Evolutionary conservation across 2,888 invertebrate species (phyloP).

Genomic region (Siphonodentalium dalli): DNA sequence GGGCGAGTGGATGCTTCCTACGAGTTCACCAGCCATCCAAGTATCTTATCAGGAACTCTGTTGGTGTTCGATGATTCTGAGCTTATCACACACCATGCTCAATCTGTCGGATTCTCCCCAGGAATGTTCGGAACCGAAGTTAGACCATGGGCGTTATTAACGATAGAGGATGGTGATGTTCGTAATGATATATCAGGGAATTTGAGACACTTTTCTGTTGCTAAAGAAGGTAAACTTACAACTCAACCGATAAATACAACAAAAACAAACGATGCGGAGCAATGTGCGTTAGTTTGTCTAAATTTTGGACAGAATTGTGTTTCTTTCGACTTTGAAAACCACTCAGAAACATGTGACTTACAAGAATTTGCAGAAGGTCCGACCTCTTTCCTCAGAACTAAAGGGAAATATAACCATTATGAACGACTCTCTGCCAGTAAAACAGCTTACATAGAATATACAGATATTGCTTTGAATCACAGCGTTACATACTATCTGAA

Average conservation of each 20-base stretch:
- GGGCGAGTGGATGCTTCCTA: constrained; percentile 44
- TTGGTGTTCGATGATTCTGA: constrained; percentile 44
- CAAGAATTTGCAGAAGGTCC: constrained; percentile 37
- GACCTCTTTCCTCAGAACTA: constrained; percentile 30
- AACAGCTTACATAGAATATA: constrained; percentile 30
- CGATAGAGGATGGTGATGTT: constrained; percentile 20
- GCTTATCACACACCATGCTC: constrained; percentile 24
- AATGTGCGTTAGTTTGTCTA: constrained; percentile 36
- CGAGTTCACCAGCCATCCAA: constrained; percentile 40
- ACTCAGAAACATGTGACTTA: constrained; percentile 39
- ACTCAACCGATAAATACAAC: constrained; percentile 24
- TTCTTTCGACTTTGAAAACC: constrained; percentile 42
- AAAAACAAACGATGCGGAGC: constrained; percentile 17
- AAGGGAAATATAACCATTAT: constrained; percentile 38
- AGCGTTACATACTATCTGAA: constrained; percentile 40
- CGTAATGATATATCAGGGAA: constrained; percentile 15
- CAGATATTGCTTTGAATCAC: constrained; percentile 30
- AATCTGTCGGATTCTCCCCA: constrained; percentile 38
- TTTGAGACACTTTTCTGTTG: constrained; percentile 31
- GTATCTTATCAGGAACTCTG: constrained; percentile 34
- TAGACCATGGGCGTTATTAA: constrained; percentile 29
- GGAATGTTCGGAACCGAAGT: constrained; percentile 38
- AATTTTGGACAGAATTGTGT: constrained; percentile 33
- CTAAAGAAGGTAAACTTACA: constrained; percentile 36
- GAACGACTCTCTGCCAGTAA: constrained; percentile 40